Base-by-base conservation (phyloP, 2,113 vertebrate species). In the Pionites leucogaster region DNA sequence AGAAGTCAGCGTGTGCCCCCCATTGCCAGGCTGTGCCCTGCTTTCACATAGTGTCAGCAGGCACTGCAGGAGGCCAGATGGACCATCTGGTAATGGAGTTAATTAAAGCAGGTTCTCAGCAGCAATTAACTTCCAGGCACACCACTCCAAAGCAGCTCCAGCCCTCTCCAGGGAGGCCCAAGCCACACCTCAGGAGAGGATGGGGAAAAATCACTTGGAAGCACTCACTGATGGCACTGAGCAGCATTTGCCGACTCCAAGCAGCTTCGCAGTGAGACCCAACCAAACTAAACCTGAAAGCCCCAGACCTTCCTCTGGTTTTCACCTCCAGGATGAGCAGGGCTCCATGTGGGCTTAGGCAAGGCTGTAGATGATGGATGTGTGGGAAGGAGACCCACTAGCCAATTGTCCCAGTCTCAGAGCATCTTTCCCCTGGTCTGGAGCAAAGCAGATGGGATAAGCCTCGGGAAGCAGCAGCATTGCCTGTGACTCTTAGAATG, bases 21-120 rank as follows among this genome's bases (percentile, higher is more conserved):
- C 28, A 8, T 59, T 8, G 2, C 49, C 0, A 0, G 31, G 17
- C 18, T 44, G 22, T 0, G 17, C 75, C 93, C 93, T 72, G 31
- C 10, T 64, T 94, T 31, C 80, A 28, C 1, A 0, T 33, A 31
- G 76, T 83, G 83, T 88, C 88, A 90, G 6, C 42, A 57, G 76
- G 71, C 25, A 1, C 92, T 63, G 90, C 49, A 33, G 22, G 82
- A 93, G 87, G 53, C 82, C 90, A 83, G 92, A 88, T 79, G 86
- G 92, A 69, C 77, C 1, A 16, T 84, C 93, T 88, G 90, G 88
- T 92, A 94, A 92, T 49, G 47, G 74, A 93, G 86, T 93, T 95
- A 95, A 96, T 95, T 96, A 96, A 92, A 90, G 90, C 3, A 3
- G 71, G 75, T 95, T 93, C 88, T 82, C 35, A 4, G 82, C 71